These are phyloP conservation scores for Alosa alosa DNA, from an alignment of 2,113 vertebrate genomes.

Conservation along the genomic window DNA sequence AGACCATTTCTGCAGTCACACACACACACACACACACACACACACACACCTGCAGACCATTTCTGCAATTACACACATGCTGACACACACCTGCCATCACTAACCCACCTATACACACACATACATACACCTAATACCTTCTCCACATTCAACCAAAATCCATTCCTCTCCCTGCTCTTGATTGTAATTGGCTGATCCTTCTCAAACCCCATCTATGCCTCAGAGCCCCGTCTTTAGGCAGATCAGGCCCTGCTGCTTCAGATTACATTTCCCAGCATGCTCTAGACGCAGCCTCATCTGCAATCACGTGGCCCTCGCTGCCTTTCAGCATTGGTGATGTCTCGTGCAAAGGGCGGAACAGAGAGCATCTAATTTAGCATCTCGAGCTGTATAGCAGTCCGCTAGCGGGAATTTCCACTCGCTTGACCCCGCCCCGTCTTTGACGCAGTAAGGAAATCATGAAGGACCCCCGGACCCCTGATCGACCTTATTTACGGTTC, in stretches of 20 bases:
- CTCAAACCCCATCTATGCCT: constrained; percentile 23
- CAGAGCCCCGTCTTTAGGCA: not conserved
- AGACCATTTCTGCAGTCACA: not conserved
- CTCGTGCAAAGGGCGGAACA: no score
- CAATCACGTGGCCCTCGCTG: constrained; percentile 18
- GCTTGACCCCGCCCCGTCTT: constrained; percentile 64
- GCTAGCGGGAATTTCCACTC: constrained; percentile 73
- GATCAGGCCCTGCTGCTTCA: not conserved
- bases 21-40: not conserved
- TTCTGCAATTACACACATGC: not conserved
- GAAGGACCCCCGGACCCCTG: constrained; percentile 48
- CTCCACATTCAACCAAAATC: not conserved
- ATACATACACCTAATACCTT: not conserved
- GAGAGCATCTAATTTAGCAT: not conserved
- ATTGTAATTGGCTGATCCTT: not conserved
- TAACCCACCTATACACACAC: not conserved
- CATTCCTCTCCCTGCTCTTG: not conserved
- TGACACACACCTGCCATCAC: not conserved
- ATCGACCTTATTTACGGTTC: not conserved
- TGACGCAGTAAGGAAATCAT: constrained; percentile 66
- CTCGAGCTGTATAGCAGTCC: constrained; percentile 50
- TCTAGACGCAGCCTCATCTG: not conserved
- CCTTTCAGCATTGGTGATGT: no score
- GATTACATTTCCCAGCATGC: not conserved
- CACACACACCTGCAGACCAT: not conserved